Base-by-base conservation (phyloP, 2,888 invertebrate species). In the Lepidochrysops patricia region DNA sequence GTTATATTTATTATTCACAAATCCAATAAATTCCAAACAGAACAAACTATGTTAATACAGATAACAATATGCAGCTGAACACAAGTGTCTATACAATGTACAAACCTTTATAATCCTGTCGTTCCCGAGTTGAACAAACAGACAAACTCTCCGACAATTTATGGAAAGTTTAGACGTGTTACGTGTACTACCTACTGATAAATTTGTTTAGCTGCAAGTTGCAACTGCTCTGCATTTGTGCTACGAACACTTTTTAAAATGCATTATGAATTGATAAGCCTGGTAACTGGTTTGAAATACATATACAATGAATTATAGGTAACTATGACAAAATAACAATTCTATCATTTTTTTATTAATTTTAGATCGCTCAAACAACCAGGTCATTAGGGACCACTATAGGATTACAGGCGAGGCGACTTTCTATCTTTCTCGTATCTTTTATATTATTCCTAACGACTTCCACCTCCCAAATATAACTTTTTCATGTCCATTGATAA, bases 21-120 rank as follows among this genome's bases (percentile, higher is more conserved):
- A 19, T 43, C 43, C 43, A 43, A 43, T 43, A 12, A 43, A 6
- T 19, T 19, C 43, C 43, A 19, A 43, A 23, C 43, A 19, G 43
- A 25, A 50, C 19, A 26, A 26, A 26, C 26, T n/a, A 5, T 26
- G n/a, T 49, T 12, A 49, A 49, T 49, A 49, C 25, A 49, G 25
- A 50, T 29, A n/a, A n/a, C n/a, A n/a, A n/a, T n/a, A 19, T 43
- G 43, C 19, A 19, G 43, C 43, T 19, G 43, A 4, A 37, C 13
- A 52, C 52, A 52, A 15, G 15, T 27, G 52, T n/a, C n/a, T n/a
- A n/a, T 49, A 49, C 49, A 52, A 52, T 29, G 15, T 37, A 37
- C 19, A 37, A 52, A 13, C 52, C 32, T 15, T 15, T 15, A 52
- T 52, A 27, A 52, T 27, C 52, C 52, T 27, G 52, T n/a, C 5